phyloP scores from a whole-genome alignment of 1,140 invertebrate genomes.

The Tetramorium alpestre region DNA sequence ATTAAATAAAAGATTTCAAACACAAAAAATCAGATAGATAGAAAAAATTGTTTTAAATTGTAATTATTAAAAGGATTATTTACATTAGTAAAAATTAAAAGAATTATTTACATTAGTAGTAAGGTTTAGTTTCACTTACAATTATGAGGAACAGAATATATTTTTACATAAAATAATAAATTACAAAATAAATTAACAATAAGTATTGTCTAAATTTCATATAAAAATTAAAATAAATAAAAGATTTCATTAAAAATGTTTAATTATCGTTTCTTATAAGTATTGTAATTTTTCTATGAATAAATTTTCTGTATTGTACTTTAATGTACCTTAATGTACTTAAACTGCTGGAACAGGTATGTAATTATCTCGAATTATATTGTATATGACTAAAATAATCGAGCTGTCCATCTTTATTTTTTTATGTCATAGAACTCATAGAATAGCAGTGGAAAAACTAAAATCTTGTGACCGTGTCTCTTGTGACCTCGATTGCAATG shows the following conservation, averaged over 20 bases:
- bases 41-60: background rate
- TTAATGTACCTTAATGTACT: background rate
- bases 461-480: conserved; percentile 18
- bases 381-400: background rate
- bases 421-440: background rate
- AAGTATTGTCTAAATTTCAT: background rate
- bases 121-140: background rate
- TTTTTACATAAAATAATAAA: background rate
- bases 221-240: background rate
- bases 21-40: background rate
- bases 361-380: conserved; percentile 14
- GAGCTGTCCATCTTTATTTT: background rate
- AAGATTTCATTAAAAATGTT: background rate
- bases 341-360: background rate
- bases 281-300: background rate
- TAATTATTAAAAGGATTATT: background rate
- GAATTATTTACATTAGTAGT: background rate
- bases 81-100: no score
- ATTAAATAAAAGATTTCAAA: background rate
- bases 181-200: background rate
- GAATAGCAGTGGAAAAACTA: background rate
- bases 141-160: background rate
- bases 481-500: conserved; percentile 5
- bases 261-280: background rate
- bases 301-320: background rate